phyloP scores from a whole-genome alignment of 2,888 invertebrate genomes.

The Bellardia pandia region DNA sequence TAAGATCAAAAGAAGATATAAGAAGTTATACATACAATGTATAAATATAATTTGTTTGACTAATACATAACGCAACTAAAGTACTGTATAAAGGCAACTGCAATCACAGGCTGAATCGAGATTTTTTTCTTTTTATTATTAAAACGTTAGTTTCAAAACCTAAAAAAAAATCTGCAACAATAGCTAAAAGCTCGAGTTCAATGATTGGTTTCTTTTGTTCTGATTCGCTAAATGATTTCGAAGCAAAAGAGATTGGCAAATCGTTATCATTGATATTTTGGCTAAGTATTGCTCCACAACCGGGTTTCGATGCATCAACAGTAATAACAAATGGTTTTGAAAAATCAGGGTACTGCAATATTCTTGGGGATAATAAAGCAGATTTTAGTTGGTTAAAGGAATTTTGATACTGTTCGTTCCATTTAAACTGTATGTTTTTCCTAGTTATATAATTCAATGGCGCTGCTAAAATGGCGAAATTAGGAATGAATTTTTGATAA shows the following conservation, averaged over 20 bases:
- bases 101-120: too few species aligned
- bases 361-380: neutral
- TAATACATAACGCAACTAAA: too few species aligned
- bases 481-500: neutral
- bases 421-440: neutral
- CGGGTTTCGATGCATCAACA: neutral
- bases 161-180: too few species aligned
- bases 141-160: too few species aligned
- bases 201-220: conserved; percentile 42
- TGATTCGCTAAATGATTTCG: conserved; percentile 31
- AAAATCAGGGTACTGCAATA: neutral
- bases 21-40: too few species aligned
- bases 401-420: neutral
- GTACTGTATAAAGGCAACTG: too few species aligned
- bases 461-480: neutral
- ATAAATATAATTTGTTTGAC: too few species aligned
- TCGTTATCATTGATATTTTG: neutral
- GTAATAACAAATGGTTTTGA: neutral
- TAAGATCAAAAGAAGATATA: too few species aligned
- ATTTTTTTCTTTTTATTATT: too few species aligned
- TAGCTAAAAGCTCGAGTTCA: conserved; percentile 27
- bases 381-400: neutral
- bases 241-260: conserved; percentile 17
- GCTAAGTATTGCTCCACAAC: conserved; percentile 2
- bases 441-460: neutral